Conservation (phyloP, 2,113 vertebrate species). For the Gavialis gangeticus region DNA sequence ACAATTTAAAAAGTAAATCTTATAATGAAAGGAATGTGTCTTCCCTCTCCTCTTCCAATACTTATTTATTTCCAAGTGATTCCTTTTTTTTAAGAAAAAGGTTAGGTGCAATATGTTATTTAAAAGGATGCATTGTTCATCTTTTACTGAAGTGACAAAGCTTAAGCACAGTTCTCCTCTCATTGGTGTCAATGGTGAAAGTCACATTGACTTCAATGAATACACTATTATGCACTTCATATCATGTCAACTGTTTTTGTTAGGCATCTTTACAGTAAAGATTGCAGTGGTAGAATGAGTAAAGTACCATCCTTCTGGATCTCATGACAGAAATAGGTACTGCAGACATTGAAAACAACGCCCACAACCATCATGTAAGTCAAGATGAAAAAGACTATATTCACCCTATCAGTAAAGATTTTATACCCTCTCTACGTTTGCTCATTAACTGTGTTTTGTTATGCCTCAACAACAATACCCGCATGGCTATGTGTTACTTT, state of each 20-base stretch:
- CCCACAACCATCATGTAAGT: neutral
- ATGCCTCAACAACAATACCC: slow-evolving; percentile 20
- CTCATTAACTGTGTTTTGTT: slow-evolving; percentile 44
- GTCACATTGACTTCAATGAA: slow-evolving; percentile 23
- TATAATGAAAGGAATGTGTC: neutral
- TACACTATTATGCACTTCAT: neutral
- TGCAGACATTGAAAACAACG: neutral
- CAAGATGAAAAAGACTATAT: slow-evolving; percentile 6
- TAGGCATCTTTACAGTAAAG: slow-evolving; percentile 20
- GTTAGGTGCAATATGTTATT: neutral
- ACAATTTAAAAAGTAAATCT: slow-evolving; percentile 33
- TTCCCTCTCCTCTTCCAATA: neutral
- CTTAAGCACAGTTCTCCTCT: slow-evolving; percentile 4
- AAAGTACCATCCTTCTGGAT: neutral
- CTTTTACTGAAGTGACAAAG: neutral
- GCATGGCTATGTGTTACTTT: slow-evolving; percentile 23
- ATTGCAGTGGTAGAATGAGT: neutral
- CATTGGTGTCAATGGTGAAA: slow-evolving; percentile 20
- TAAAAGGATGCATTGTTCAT: slow-evolving; percentile 19
- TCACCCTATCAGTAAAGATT: slow-evolving; percentile 8
- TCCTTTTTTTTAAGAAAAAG: neutral
- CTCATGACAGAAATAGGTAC: neutral
- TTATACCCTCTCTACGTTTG: slow-evolving; percentile 1
- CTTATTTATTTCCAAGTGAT: neutral
- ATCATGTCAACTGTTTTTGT: neutral